These are phyloP conservation scores for Cryptus viduatorius DNA, from an alignment of 2,888 invertebrate species.

Conservation along the genomic window DNA sequence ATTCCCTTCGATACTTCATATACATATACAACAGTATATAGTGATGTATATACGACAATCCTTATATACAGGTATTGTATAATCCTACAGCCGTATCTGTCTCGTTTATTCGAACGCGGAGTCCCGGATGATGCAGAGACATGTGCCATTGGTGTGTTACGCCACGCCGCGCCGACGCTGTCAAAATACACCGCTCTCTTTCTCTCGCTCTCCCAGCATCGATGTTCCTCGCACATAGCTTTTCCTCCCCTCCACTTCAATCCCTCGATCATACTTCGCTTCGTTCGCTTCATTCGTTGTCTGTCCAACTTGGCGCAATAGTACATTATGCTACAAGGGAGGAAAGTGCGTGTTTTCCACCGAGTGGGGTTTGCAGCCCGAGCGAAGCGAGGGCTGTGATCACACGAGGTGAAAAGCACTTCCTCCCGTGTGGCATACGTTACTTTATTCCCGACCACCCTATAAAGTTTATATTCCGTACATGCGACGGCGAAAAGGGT, in stretches of 20 bases:
- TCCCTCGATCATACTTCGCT: slow-evolving; percentile 22
- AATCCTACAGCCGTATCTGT: slow-evolving; percentile 31
- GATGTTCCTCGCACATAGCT: slow-evolving; percentile 41
- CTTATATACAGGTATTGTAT: not conserved
- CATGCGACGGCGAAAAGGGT: too few species aligned
- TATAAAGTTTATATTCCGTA: too few species aligned
- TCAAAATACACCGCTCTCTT: slow-evolving; percentile 28
- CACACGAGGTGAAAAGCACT: too few species aligned
- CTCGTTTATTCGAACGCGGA: slow-evolving; percentile 46
- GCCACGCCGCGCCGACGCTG: slow-evolving; percentile 62
- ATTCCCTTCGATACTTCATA: slow-evolving; percentile 8
- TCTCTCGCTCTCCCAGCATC: slow-evolving; percentile 36
- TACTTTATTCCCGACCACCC: too few species aligned
- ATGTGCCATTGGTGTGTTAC: slow-evolving; percentile 62
- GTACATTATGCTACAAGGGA: too few species aligned
- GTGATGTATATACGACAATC: not conserved
- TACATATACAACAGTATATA: not conserved
- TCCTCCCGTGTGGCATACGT: too few species aligned
- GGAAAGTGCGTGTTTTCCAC: too few species aligned
- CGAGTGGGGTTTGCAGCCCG: too few species aligned
- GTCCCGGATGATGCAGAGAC: slow-evolving; percentile 49
- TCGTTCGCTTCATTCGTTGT: slow-evolving; percentile 45
- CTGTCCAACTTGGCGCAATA: slow-evolving; percentile 64
- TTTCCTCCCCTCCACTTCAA: slow-evolving; percentile 32
- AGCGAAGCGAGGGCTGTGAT: too few species aligned